phyloP scores from a whole-genome alignment of 2,888 invertebrate species.

The Apodemia arnacis region DNA sequence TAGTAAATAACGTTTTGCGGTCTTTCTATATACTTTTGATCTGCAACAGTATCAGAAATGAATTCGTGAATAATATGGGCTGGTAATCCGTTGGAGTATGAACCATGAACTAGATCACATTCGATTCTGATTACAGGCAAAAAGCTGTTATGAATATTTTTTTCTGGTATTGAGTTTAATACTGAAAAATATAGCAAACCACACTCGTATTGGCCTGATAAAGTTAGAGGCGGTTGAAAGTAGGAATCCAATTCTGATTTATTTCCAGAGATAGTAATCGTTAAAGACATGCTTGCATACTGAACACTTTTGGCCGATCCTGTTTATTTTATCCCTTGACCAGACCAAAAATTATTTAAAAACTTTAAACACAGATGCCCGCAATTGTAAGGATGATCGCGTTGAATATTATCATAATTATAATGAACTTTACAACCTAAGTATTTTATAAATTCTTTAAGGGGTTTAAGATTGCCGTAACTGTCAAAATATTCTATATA shows the following conservation, averaged over 20 bases:
- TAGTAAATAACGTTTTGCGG: too few species aligned
- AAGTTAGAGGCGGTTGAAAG: slow-evolving; percentile 50
- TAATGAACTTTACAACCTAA: slow-evolving; percentile 29
- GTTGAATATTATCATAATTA: slow-evolving; percentile 35
- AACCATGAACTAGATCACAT: not conserved
- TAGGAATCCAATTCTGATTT: slow-evolving; percentile 49
- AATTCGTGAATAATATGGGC: not conserved
- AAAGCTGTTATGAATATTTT: too few species aligned
- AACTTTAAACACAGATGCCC: slow-evolving; percentile 10
- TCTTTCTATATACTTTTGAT: too few species aligned
- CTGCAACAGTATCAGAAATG: too few species aligned
- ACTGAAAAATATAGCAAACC: not conserved
- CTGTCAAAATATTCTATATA: slow-evolving; percentile 46
- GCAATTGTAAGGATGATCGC: not conserved
- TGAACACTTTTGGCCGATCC: too few species aligned
- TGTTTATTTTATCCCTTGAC: slow-evolving; percentile 15
- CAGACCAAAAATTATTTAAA: not conserved
- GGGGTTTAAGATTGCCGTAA: slow-evolving; percentile 43
- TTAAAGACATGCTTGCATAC: slow-evolving; percentile 28
- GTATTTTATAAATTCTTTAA: slow-evolving; percentile 38
- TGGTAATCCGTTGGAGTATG: not conserved
- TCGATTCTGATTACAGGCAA: not conserved
- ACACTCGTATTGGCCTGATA: not conserved
- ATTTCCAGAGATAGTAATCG: slow-evolving; percentile 55
- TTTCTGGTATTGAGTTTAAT: too few species aligned